Base-by-base conservation (phyloP, 2,797 vertebrate species). In the Danio aesculapii region DNA sequence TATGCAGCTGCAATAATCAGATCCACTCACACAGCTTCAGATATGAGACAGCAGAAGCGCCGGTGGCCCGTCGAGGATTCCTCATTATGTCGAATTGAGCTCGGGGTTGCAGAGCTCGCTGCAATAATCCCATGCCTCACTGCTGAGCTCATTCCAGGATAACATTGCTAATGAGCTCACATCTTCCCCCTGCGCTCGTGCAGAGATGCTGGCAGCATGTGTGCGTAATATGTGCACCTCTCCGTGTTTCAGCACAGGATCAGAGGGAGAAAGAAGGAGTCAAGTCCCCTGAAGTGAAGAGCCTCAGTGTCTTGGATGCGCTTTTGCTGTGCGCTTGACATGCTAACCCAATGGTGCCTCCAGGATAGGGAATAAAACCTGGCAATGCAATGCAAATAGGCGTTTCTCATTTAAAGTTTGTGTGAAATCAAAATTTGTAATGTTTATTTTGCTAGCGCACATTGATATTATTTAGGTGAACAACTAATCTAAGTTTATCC, bases 141-240 rank as follows among this genome's bases (percentile, higher is more conserved):
- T 64, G 43, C 85, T 87, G 87, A 91, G 88, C 90, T 92, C 84
- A 78, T 86, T 92, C 90, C 90, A 90, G 87, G 88, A 88, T 68
- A 86, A 89, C 84, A 86, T 88, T 88, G 89, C 89, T 94, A 94
- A 94, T 93, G 93, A 94, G 91, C 87, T 87, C 87, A 58, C 85
- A 84, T 86, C 88, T 89, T 90, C 86, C 84, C 89, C 49, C 85
- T 87, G 86, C 86, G 89, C 87, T 92, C 90, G 87, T 86, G 82
- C 84, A 79, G 86, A 86, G 88, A 81, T 83, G 90, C 86, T 89
- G 87, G 81, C 86, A 88, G 66, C 5, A 64, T 50, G 66, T 86
- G 79, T 74, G 69, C 44, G 66, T 43, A 53, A 62, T 85, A 62
- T 67, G 47, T 68, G 59, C 66, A 44, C 39, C 66, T 64, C 64